Base-by-base conservation (phyloP, 1,140 invertebrate genomes). In the Zeugodacus cucurbitae region DNA sequence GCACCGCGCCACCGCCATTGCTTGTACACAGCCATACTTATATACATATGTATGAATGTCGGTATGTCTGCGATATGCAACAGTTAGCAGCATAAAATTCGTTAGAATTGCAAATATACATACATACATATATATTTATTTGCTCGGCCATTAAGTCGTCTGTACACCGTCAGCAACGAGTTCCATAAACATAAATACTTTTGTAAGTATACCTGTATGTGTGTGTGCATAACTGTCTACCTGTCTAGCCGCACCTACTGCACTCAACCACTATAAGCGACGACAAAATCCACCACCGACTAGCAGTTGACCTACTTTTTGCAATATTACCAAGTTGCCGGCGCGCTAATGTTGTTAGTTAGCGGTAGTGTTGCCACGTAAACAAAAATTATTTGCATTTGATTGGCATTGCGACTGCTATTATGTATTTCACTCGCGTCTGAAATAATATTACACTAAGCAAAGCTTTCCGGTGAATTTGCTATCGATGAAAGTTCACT, bases 241-340 rank as follows among this genome's bases (percentile, higher is more conserved):
- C 41, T 82, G 41, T 82, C 74, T 82, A 82, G 74, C 74, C 41
- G 74, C 74, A 82, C 74, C 74, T 82, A 82, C 74, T 74, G n/a
- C n/a, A 82, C 41, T 82, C 22, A 22, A 41, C n/a, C 11, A 48
- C 22, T n/a, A 82, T 74, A 29, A 29, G n/a, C 41, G 37, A 29
- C n/a, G n/a, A 62, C 58, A 62, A 62, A 82, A 82, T 82, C n/a
- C 74, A 82, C 74, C 74, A 82, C 74, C 58, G n/a, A 62, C 74
- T 82, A 82, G 41, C 22, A 10, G 41, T 34, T 82, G 74, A 82
- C 74, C 74, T 82, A 82, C 74, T 82, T 82, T 54, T 82, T 37
- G 41, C 74, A 41, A 82, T 82, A 82, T 82, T 44, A 41, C 74
- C 41, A 82, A 26, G 41, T 82, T 41, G 74, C 26, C 14, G 74